Base-by-base conservation (phyloP, 2,888 invertebrate genomes). In the Toxonevra muliebris region DNA sequence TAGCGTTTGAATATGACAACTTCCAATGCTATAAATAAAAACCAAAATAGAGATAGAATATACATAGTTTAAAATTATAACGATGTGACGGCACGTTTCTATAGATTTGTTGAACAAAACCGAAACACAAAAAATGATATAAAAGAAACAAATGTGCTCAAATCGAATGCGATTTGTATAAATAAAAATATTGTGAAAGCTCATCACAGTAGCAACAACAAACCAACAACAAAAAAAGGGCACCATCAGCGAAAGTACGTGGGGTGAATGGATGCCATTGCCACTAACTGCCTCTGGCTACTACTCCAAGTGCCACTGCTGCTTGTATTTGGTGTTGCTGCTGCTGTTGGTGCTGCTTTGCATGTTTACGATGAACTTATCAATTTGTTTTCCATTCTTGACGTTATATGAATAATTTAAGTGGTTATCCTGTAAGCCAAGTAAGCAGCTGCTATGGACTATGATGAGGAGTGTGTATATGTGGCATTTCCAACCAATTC, bases 341-440 rank as follows among this genome's bases (percentile, higher is more conserved):
- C 57, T 63, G 48, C 15, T 58, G 45, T 20, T 43, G 50, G 15
- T 55, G 64, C 74, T 78, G 79, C 81, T 79, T 80, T 72, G 79
- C 78, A 79, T 79, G 79, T 81, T 80, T 81, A 77, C 80, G 81
- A 81, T 81, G 79, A 81, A 81, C 80, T 80, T 80, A 80, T 81
- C 79, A 80, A 80, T 80, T 80, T 80, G 81, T 80, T 81, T 77
- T 76, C 75, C 75, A 76, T 75, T 75, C 80, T 77, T 79, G 80
- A 78, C 77, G 79, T 77, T 76, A 73, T 76, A 76, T 80, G 80
- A 81, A 80, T 80, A 81, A 80, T 80, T 79, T 74, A 80, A 78
- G 75, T 70, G 70, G 72, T 71, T 71, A 55, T 58, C 67, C 53
- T 48, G 10, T 41, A 45, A 20, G 43, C 61, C 43, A 19, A 64